These are phyloP conservation scores for Chorisops tibialis DNA, from an alignment of 2,888 invertebrate species.

Conservation along the genomic window DNA sequence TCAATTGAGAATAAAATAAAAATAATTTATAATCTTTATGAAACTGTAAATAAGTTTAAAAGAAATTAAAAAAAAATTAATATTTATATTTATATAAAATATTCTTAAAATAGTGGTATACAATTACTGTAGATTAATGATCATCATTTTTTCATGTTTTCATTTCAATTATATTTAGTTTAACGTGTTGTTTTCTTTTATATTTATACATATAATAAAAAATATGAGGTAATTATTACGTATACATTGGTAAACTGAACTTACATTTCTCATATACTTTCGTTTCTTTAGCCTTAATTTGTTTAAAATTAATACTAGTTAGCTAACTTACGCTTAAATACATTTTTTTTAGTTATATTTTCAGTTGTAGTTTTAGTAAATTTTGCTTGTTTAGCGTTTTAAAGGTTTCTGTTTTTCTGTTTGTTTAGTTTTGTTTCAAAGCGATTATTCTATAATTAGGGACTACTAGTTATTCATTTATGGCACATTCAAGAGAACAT, in stretches of 20 bases:
- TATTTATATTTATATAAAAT: slow-evolving; percentile 27
- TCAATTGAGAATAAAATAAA: slow-evolving; percentile 20
- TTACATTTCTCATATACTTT: slow-evolving; percentile 19
- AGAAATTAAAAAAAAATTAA: slow-evolving; percentile 15
- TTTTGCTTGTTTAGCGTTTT: not conserved
- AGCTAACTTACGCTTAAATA: slow-evolving; percentile 1
- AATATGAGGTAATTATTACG: slow-evolving; percentile 37
- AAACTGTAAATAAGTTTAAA: slow-evolving; percentile 1
- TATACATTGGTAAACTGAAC: slow-evolving; percentile 36
- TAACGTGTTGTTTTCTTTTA: slow-evolving; percentile 13
- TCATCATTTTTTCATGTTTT: not conserved
- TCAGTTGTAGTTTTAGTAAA: not conserved
- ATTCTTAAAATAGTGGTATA: slow-evolving; percentile 32
- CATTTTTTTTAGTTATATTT: slow-evolving; percentile 8
- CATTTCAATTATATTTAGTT: slow-evolving; percentile 1
- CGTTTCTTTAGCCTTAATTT: not conserved
- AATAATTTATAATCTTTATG: slow-evolving; percentile 13
- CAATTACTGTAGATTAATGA: slow-evolving; percentile 14
- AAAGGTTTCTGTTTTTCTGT: slow-evolving; percentile 3
- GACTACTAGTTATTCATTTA: slow-evolving; percentile 24
- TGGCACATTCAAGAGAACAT: slow-evolving; percentile 37
- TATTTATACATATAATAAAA: slow-evolving; percentile 27
- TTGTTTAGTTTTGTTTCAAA: slow-evolving; percentile 14
- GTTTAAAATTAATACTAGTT: slow-evolving; percentile 8
- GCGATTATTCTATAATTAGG: slow-evolving; percentile 11